Conservation (phyloP, 2,113 vertebrate species). For the Pao palembangensis region DNA sequence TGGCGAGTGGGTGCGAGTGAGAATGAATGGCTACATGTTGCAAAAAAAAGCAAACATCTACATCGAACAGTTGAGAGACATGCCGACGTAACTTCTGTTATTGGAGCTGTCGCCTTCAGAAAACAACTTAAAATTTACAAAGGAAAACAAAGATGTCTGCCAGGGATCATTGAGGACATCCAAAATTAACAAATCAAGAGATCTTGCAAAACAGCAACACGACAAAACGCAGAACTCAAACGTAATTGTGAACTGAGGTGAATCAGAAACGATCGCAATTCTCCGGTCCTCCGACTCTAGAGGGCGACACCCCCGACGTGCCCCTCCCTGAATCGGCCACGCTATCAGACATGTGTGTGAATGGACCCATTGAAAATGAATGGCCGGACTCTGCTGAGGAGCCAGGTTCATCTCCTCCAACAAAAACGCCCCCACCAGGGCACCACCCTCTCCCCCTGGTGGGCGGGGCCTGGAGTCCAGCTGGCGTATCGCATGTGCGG, state of each 20-base stretch:
- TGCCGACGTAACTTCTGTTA: constrained; percentile 86
- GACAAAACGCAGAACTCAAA: constrained; percentile 53
- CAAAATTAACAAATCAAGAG: constrained; percentile 74
- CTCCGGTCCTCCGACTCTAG: constrained; percentile 83
- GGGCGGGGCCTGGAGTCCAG: constrained; percentile 76
- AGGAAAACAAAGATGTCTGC: constrained; percentile 62
- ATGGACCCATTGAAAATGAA: constrained; percentile 88
- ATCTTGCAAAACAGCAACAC: constrained; percentile 64
- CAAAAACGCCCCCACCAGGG: constrained; percentile 75
- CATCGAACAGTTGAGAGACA: constrained; percentile 94
- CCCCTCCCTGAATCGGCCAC: constrained; percentile 80
- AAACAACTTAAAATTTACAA: constrained; percentile 65
- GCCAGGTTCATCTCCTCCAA: constrained; percentile 85
- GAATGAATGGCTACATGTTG: constrained; percentile 99
- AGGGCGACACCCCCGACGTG: constrained; percentile 77
- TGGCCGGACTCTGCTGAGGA: constrained; percentile 88
- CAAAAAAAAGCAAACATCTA: constrained; percentile 86
- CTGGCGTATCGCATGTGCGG: constrained; percentile 85
- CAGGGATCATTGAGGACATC: constrained; percentile 72
- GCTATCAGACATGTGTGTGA: constrained; percentile 88
- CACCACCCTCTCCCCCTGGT: constrained; percentile 65
- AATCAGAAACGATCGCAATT: constrained; percentile 79
- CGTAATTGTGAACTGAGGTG: constrained; percentile 68
- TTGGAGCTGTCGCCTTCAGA: constrained; percentile 85
- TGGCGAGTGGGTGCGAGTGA: constrained; percentile 99